Percentiles rank a stretch among this genome's conserved stretches.
phyloP scores from a whole-genome alignment of 92 coral and sea anemone genomes.

The Porites lobata region DNA sequence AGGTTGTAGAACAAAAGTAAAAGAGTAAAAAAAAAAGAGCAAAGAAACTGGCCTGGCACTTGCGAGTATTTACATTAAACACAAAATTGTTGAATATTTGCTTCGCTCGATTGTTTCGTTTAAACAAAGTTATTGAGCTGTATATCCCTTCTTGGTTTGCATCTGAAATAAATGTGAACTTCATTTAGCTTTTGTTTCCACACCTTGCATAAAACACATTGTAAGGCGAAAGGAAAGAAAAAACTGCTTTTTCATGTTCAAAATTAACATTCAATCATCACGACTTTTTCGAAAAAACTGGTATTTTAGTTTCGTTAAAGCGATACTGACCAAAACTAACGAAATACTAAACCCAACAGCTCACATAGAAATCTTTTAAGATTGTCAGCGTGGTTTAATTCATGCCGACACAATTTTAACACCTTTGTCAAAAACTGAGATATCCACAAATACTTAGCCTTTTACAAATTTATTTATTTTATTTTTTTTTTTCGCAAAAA shows the following conservation, averaged over 20 bases:
- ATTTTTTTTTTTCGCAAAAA: background rate
- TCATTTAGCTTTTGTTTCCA: background rate
- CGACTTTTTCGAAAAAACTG: background rate
- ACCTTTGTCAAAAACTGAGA: conserved; percentile 6
- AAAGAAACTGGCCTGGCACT: background rate
- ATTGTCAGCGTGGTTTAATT: too few relatives aligned
- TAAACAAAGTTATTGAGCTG: conserved; percentile 16
- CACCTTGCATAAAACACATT: too few relatives aligned
- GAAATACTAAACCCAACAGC: too few relatives aligned
- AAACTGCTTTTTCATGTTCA: too few relatives aligned
- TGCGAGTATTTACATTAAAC: background rate
- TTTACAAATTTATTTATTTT: too few relatives aligned
- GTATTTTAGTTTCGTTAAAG: too few relatives aligned
- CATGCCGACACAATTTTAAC: background rate
- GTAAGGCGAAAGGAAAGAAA: background rate
- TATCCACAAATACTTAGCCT: background rate
- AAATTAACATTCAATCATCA: background rate
- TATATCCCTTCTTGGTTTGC: conserved; percentile 4
- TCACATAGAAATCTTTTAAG: too few relatives aligned
- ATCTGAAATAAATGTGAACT: background rate
- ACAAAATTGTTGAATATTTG: background rate
- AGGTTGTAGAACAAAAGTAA: background rate
- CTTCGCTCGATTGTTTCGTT: background rate
- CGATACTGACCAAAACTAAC: too few relatives aligned
- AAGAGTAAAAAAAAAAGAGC: background rate